Evolutionary conservation across 1,140 invertebrate species (phyloP), one percentile per base, ranked within the genome.

Genomic region (Planococcus citri): DNA sequence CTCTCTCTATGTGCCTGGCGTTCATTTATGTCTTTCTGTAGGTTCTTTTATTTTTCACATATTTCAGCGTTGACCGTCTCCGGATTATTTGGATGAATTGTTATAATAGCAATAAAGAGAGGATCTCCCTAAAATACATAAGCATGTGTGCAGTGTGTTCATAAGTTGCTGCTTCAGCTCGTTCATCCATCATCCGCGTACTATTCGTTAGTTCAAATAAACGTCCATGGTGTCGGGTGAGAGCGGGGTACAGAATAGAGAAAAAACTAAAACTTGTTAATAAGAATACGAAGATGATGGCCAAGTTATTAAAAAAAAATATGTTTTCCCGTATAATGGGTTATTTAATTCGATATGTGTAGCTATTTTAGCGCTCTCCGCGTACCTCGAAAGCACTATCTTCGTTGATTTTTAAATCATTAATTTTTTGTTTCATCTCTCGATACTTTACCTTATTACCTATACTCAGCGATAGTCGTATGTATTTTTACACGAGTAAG

Each of bases 281-380:
- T 51, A 51, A 51, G 41, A 51, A 51, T 51, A 51, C 41, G 41
- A 3, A 14, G 6, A 51, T 51, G 41, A 51, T 51, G 41, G 41
- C 41, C 17, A 51, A 51, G 41, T 51, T 51, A 51, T 51, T 51
- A 51, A 51, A 51, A 51, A n/a, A 51, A 51, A 51, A 51, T 51
- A 51, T 51, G 12, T 51, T 51, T 51, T 51, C n/a, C 17, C 41
- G 41, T 51, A 51, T 51, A 51, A 51, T 51, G 41, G 41, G 41
- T 51, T 51, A 51, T 51, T 51, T 51, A 51, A 51, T 51, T 17
- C n/a, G 10, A 14, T 14, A 51, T 51, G 3, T 51, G 41, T 51
- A 51, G 41, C 41, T 20, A 51, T 51, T 51, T 51, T 51, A 51
- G 12, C 41, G 41, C 17, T 9, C 6, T n/a, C 41, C 29, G 29